A percentile compares a stretch with the other conserved stretches of the same genome.
Evolutionary conservation across 2,113 vertebrate species (phyloP).

Genomic region (Trachemys scripta): DNA sequence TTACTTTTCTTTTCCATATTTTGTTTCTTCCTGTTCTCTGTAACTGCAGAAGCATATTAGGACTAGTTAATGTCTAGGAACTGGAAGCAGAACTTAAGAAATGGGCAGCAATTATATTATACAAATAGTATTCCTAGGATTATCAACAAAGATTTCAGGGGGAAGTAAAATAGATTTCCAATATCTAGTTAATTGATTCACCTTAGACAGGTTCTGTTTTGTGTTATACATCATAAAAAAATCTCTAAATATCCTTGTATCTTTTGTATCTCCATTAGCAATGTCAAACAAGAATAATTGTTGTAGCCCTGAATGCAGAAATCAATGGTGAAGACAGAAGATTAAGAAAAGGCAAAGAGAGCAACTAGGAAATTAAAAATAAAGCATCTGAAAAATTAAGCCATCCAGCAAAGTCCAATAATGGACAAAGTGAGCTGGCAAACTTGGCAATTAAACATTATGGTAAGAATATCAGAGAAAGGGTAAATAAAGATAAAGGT

Average conservation of each 20-base stretch:
- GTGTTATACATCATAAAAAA: no score
- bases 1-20: neutral
- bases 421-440: neutral
- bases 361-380: neutral
- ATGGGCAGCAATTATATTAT: no score
- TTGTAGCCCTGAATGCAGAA: neutral
- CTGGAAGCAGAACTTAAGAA: no score
- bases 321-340: neutral
- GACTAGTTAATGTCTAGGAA: no score
- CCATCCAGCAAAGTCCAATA: neutral
- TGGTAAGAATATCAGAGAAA: no score
- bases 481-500: no score
- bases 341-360: neutral
- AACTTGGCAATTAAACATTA: accelerated
- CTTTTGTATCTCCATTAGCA: neutral
- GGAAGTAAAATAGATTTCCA: no score
- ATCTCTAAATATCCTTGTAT: neutral
- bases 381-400: neutral
- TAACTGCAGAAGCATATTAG: neutral
- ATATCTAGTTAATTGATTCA: no score
- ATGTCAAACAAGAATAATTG: neutral
- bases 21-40: neutral
- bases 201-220: no score
- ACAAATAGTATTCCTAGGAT: no score
- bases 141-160: no score